Conservation (phyloP, 2,888 invertebrate genomes). For the Teinopalpus imperialis region DNA sequence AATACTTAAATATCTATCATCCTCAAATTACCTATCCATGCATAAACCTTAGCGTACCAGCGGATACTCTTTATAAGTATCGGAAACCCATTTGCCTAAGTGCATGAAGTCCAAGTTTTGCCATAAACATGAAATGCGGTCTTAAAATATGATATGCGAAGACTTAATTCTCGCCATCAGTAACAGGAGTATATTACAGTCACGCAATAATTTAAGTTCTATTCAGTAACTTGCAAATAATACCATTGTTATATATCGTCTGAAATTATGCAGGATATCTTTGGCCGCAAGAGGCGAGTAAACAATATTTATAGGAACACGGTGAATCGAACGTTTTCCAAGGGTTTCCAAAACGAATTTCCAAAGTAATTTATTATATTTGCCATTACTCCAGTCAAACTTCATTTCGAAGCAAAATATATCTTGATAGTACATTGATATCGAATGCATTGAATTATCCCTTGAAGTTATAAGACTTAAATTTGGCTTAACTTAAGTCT, state of each 20-base stretch:
- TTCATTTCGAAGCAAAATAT: not conserved
- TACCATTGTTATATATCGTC: slow-evolving; percentile 5
- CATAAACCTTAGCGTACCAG: slow-evolving; percentile 55
- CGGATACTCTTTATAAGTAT: slow-evolving; percentile 74
- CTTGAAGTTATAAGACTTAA: too few species aligned
- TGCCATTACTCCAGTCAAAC: too few species aligned
- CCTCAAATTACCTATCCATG: slow-evolving; percentile 55
- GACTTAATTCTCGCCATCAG: slow-evolving; percentile 10
- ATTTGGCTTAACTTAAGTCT: too few species aligned
- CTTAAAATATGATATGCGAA: slow-evolving; percentile 46
- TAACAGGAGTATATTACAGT: slow-evolving; percentile 13
- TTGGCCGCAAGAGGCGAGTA: not conserved
- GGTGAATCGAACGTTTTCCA: too few species aligned
- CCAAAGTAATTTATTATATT: too few species aligned
- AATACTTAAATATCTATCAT: too few species aligned
- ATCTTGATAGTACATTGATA: too few species aligned
- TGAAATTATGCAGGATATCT: not conserved
- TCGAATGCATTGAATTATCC: too few species aligned
- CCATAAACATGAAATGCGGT: slow-evolving; percentile 79
- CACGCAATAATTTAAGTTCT: not conserved
- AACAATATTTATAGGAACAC: slow-evolving; percentile 1
- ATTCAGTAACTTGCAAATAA: slow-evolving; percentile 12
- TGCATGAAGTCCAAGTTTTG: slow-evolving; percentile 78
- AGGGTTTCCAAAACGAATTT: too few species aligned
- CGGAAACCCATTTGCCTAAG: slow-evolving; percentile 80